Evolutionary conservation across 64 coral and sea anemone genomes (phyloP).

Genomic region (Stichodactyla helianthus): DNA sequence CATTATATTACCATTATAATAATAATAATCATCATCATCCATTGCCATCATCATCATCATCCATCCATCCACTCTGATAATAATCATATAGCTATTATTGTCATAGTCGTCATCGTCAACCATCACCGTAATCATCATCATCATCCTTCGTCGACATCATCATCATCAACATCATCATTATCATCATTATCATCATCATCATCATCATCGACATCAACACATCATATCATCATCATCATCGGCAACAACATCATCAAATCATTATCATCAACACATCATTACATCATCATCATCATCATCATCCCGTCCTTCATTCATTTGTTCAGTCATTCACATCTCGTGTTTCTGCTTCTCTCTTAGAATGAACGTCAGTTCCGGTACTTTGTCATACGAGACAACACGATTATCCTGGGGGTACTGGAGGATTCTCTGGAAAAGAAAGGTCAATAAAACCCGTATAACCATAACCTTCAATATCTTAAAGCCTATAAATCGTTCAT

Average conservation of each 20-base stretch:
- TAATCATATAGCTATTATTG: no score
- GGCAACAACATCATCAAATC: no score
- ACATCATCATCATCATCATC: no score
- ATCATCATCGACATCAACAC: neutral
- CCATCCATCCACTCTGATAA: neutral
- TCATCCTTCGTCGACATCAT: neutral
- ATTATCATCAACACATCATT: neutral
- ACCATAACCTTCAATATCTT: neutral
- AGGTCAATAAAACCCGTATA: neutral
- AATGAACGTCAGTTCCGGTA: slow-evolving; percentile 45
- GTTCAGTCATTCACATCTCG: neutral
- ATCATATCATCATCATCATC: neutral
- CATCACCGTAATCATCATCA: neutral
- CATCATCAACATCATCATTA: neutral
- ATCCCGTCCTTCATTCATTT: neutral
- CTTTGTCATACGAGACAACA: slow-evolving; percentile 51
- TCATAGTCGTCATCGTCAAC: neutral
- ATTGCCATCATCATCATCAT: neutral
- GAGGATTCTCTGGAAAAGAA: slow-evolving; percentile 57
- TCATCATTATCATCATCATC: neutral
- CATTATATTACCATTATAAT: neutral
- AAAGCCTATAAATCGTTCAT: neutral
- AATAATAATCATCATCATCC: neutral
- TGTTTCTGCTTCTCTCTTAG: neutral
- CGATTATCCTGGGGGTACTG: slow-evolving; percentile 54